phyloP scores from a whole-genome alignment of 2,888 invertebrate species.

The Acanthosepion pharaonis region DNA sequence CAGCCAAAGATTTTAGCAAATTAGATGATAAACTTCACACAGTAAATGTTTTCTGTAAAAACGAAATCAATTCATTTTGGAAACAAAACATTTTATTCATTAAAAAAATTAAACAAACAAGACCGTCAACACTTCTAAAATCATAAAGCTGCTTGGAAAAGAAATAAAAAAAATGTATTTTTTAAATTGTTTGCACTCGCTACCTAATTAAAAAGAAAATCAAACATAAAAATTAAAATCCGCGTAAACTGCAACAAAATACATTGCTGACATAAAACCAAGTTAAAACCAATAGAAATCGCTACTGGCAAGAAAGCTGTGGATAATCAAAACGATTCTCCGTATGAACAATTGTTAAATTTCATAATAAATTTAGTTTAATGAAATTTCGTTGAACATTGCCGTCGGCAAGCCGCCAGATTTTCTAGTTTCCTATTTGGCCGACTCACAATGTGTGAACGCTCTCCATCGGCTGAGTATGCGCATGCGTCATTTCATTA shows the following conservation, averaged over 20 bases:
- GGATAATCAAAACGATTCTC: conserved; percentile 22
- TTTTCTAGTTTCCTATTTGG: background rate
- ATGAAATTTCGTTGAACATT: background rate
- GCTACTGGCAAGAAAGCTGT: background rate
- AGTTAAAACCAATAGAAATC: background rate
- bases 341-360: conserved; percentile 1
- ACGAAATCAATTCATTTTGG: no score
- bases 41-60: no score
- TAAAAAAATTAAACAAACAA: background rate
- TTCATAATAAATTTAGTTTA: conserved; percentile 33
- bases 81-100: no score
- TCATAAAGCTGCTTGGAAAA: background rate
- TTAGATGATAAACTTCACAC: no score
- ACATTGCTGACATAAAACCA: background rate
- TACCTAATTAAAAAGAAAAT: background rate
- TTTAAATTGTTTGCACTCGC: background rate
- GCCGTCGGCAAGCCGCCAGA: conserved; percentile 4
- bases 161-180: background rate
- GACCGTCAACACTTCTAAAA: background rate
- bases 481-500: background rate
- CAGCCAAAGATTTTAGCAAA: no score
- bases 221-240: background rate
- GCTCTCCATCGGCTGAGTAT: background rate
- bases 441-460: background rate
- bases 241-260: background rate